These are phyloP conservation scores for Brachystomella parvula DNA, from an alignment of 1,140 invertebrate genomes.

Conservation along the genomic window DNA sequence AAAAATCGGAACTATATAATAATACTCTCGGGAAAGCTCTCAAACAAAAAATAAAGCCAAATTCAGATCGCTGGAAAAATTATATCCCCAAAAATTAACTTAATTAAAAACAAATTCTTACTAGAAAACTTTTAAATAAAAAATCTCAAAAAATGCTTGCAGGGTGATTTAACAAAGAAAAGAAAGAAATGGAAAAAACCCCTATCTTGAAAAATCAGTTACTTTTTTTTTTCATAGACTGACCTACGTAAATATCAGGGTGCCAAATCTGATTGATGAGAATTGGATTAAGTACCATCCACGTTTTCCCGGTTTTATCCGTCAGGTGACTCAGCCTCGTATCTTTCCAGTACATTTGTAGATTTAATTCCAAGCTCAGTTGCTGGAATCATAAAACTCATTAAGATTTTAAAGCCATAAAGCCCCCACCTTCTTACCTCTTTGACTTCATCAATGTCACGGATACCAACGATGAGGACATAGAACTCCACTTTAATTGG, in stretches of 20 bases:
- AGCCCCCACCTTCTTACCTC: slow-evolving; percentile 19
- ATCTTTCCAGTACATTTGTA: slow-evolving; percentile 35
- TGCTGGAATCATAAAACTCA: slow-evolving; percentile 22
- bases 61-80: too few species aligned
- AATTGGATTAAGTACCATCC: slow-evolving; percentile 30
- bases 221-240: not conserved
- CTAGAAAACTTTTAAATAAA: too few species aligned
- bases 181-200: too few species aligned
- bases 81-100: too few species aligned
- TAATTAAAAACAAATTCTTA: too few species aligned
- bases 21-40: too few species aligned
- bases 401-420: not conserved
- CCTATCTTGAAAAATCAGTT: not conserved
- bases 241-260: slow-evolving; percentile 37
- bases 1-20: too few species aligned
- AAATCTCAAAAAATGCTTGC: too few species aligned
- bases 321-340: slow-evolving; percentile 25
- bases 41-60: too few species aligned
- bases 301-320: slow-evolving; percentile 17
- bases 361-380: slow-evolving; percentile 33
- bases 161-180: too few species aligned
- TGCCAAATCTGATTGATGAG: slow-evolving; percentile 33
- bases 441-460: slow-evolving; percentile 30
- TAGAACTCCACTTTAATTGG: slow-evolving; percentile 21
- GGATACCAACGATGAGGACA: slow-evolving; percentile 29